Percentiles rank a stretch among this genome's conserved stretches.
Evolutionary conservation across 2,888 invertebrate genomes (phyloP).

Genomic region (Elmis aenea): DNA sequence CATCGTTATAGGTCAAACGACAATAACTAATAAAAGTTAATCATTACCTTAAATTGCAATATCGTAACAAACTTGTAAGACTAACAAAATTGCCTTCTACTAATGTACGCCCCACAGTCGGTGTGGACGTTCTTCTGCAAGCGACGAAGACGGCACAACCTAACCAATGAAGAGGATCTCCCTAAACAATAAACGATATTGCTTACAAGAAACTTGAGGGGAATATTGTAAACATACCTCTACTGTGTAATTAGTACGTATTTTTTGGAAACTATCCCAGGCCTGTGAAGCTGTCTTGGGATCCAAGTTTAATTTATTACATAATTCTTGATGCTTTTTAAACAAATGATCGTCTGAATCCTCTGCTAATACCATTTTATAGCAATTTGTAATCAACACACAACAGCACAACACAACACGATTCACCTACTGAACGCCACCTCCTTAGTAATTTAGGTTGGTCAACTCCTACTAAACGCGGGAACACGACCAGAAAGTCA

Average conservation of each 20-base stretch:
- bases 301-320: slow-evolving; percentile 87
- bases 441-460: too few species aligned
- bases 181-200: slow-evolving; percentile 54
- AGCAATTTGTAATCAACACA: too few species aligned
- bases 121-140: slow-evolving; percentile 73
- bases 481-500: too few species aligned
- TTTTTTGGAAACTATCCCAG: slow-evolving; percentile 76
- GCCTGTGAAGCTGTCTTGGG: slow-evolving; percentile 72
- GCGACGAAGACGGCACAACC: slow-evolving; percentile 91
- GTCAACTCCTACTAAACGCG: too few species aligned
- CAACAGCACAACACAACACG: too few species aligned
- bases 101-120: slow-evolving; percentile 69
- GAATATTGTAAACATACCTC: slow-evolving; percentile 60
- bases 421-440: too few species aligned
- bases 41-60: slow-evolving; percentile 86
- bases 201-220: slow-evolving; percentile 1
- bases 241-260: slow-evolving; percentile 76
- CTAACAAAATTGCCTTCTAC: slow-evolving; percentile 90
- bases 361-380: too few species aligned
- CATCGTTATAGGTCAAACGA: slow-evolving; percentile 4
- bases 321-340: slow-evolving; percentile 67
- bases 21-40: not conserved
- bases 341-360: slow-evolving; percentile 58
- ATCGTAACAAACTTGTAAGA: slow-evolving; percentile 79
- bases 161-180: slow-evolving; percentile 87